Evolutionary conservation across 2,113 vertebrate genomes (phyloP).

Genomic region (Neodontobutis hainanensis): DNA sequence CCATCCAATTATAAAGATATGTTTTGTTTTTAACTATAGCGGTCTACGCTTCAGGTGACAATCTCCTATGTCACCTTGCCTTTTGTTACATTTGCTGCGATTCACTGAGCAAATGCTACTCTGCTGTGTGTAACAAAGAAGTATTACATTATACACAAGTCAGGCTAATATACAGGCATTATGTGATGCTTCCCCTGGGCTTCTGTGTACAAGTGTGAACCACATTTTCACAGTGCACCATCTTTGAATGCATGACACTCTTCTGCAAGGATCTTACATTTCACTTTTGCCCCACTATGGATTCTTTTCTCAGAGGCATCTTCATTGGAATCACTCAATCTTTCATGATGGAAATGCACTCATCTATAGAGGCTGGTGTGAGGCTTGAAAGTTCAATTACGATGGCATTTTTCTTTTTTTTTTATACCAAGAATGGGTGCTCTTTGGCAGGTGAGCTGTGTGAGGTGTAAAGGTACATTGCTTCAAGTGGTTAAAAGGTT

Average conservation of each 20-base stretch:
- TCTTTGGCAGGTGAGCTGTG: background rate
- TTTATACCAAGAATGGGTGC: constrained; percentile 13
- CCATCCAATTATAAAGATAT: constrained; percentile 25
- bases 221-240: constrained; percentile 38
- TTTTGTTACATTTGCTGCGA: constrained; percentile 16
- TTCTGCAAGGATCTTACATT: constrained; percentile 66
- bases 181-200: constrained; percentile 27
- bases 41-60: constrained; percentile 8
- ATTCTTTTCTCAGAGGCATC: constrained; percentile 40
- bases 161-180: constrained; percentile 27
- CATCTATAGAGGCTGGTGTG: constrained; percentile 33
- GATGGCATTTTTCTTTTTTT: constrained; percentile 33
- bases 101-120: constrained; percentile 7
- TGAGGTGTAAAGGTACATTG: constrained; percentile 3
- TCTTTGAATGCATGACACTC: constrained; percentile 45
- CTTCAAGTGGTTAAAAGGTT: constrained; percentile 5
- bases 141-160: constrained; percentile 1
- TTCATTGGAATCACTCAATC: constrained; percentile 51
- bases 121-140: background rate
- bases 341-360: constrained; percentile 56
- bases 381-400: constrained; percentile 57
- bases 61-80: constrained; percentile 9
- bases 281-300: constrained; percentile 19
- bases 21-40: constrained; percentile 5
- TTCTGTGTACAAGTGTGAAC: background rate